These are phyloP conservation scores for Crossocerus cetratus DNA, from an alignment of 2,888 invertebrate species.

Conservation along the genomic window DNA sequence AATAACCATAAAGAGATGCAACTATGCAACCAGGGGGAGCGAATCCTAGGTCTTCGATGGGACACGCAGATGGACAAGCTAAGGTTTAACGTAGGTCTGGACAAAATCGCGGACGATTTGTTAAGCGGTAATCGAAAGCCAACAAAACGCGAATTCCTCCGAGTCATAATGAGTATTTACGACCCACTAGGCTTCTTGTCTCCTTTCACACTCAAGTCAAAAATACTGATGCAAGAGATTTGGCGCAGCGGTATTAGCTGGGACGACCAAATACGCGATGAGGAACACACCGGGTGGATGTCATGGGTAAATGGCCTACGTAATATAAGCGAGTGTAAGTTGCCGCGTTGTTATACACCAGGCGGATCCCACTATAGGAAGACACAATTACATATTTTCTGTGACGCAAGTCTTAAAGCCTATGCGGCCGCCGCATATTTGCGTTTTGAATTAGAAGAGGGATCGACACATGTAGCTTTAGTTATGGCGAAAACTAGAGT, in stretches of 20 bases:
- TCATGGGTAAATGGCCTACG: not conserved
- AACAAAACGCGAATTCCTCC: not conserved
- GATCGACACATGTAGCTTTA: not conserved
- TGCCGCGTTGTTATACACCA: no score
- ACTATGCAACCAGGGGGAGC: not conserved
- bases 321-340: no score
- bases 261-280: not conserved
- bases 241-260: not conserved
- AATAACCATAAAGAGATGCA: not conserved
- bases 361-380: not conserved
- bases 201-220: no score
- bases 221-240: no score
- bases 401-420: conserved; percentile 11
- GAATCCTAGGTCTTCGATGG: not conserved
- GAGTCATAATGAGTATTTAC: not conserved
- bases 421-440: conserved; percentile 1
- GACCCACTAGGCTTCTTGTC: no score
- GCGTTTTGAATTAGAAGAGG: not conserved
- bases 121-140: not conserved
- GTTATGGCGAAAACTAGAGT: not conserved
- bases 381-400: not conserved
- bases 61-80: not conserved
- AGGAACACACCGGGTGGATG: not conserved
- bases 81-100: not conserved
- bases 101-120: not conserved